Base-by-base conservation (phyloP, 2,888 invertebrate species). In the Meteorus colon region DNA sequence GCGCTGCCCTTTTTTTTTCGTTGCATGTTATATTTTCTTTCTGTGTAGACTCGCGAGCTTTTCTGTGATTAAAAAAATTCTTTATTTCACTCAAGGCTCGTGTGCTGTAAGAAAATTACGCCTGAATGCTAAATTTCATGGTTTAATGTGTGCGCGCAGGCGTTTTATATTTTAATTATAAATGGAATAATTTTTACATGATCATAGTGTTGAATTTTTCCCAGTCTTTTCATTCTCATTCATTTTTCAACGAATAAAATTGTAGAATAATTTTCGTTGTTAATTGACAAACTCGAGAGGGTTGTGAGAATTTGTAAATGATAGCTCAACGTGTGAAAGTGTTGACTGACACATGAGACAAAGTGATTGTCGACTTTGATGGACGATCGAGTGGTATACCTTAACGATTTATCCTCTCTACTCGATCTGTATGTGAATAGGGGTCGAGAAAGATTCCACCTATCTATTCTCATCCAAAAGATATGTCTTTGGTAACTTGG, bases 311-410 rank as follows among this genome's bases (percentile, higher is more conserved):
- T 29, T 29, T 60, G 59, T 19, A 24, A 55, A 55, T 24, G 24
- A 55, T 55, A 24, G 24, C 24, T 24, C 1, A 60, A 27, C 59
- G 27, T 60, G n/a, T 62, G 14, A 62, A 16, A 31, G 31, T 31
- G 62, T 62, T 31, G 62, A 62, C 29, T 62, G 62, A 62, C 62
- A 62, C 31, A 62, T 16, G 62, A 62, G 62, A 62, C 62, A 62
- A 62, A 62, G 62, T 62, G 62, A 62, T 62, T 62, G 62, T 62
- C 62, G 62, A 62, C 3, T 27, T 10, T 62, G 62, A 62, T 62
- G 29, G 62, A 62, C 62, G 62, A 62, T 62, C 62, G n/a, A 29
- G 62, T 62, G 62, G 31, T 31, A 62, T 16, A 62, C 27, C 16
- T 29, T n/a, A 62, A 29, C 62, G 31, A 55, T 55, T 62, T 31